A percentile compares a stretch with the other conserved stretches of the same genome.
Conservation (phyloP, 2,797 vertebrate species). For the Falco naumanni region DNA sequence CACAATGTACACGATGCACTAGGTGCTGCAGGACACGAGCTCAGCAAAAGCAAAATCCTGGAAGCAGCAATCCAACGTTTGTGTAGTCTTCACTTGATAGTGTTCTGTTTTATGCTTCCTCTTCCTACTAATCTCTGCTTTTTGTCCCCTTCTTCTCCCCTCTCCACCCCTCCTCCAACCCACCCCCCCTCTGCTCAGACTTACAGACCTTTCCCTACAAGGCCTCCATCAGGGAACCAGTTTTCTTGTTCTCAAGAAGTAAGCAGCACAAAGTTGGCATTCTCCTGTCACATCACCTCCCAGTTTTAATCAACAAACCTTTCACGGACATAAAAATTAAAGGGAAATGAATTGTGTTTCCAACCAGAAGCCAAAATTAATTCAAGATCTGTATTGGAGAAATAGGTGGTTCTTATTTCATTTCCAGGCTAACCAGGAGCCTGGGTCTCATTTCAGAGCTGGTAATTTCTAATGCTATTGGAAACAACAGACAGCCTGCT, state of each 20-base stretch:
- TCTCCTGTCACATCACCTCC: neutral
- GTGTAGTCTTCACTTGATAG: neutral
- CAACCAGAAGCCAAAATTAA: constrained; percentile 64
- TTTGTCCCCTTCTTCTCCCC: neutral
- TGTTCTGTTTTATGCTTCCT: neutral
- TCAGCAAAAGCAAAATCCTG: neutral
- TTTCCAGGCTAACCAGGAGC: constrained; percentile 54
- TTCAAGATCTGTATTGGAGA: constrained; percentile 37
- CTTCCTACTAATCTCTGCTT: neutral
- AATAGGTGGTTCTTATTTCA: constrained; percentile 51
- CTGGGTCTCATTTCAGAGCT: constrained; percentile 59
- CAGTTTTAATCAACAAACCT: neutral
- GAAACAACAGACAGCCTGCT: constrained; percentile 60
- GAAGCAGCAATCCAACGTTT: neutral
- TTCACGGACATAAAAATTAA: neutral
- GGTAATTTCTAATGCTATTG: constrained; percentile 69
- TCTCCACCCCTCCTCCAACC: neutral
- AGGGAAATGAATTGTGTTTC: constrained; percentile 37
- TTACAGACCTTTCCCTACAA: neutral
- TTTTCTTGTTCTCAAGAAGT: neutral
- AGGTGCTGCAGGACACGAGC: neutral
- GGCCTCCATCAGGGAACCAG: neutral
- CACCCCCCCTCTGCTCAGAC: neutral
- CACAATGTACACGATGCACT: neutral
- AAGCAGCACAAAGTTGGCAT: neutral